phyloP scores from a whole-genome alignment of 2,888 invertebrate genomes.

The Seira sanloemensis region DNA sequence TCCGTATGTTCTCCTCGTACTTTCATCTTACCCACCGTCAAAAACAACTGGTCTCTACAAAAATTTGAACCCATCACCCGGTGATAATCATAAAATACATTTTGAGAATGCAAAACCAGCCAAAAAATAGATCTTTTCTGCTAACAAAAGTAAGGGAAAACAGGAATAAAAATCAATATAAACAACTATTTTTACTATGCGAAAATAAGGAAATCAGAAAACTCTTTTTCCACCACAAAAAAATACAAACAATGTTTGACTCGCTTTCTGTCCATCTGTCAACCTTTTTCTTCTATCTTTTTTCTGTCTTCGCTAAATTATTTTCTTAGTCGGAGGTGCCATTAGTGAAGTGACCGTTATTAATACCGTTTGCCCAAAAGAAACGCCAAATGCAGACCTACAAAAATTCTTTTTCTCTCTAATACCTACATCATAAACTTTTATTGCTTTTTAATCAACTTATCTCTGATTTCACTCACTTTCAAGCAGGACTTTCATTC shows the following conservation, averaged over 20 bases:
- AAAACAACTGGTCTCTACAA: conserved; percentile 57
- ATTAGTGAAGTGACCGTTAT: conserved; percentile 65
- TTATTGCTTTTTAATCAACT: conserved; percentile 47
- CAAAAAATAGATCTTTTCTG: neutral
- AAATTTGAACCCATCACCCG: conserved; percentile 65
- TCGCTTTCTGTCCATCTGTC: conserved; percentile 62
- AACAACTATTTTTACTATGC: neutral
- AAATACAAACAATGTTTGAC: conserved; percentile 18
- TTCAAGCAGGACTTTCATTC: neutral
- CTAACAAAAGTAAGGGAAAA: neutral
- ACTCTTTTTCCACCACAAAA: conserved; percentile 18
- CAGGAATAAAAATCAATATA: neutral
- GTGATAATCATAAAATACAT: conserved; percentile 56
- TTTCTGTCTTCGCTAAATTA: neutral
- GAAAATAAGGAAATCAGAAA: neutral
- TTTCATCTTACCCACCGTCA: conserved; percentile 63
- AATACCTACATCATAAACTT: conserved; percentile 23
- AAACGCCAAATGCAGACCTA: neutral
- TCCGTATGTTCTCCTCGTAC: conserved; percentile 68
- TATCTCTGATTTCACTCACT: neutral
- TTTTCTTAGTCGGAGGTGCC: conserved; percentile 42
- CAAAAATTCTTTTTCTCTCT: neutral
- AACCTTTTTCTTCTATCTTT: conserved; percentile 44
- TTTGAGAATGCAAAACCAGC: conserved; percentile 13
- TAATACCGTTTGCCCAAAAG: conserved; percentile 3